Evolutionary conservation across 2,888 invertebrate genomes (phyloP), one percentile per base, ranked within the genome.

Genomic region (Cephus nigrinus): DNA sequence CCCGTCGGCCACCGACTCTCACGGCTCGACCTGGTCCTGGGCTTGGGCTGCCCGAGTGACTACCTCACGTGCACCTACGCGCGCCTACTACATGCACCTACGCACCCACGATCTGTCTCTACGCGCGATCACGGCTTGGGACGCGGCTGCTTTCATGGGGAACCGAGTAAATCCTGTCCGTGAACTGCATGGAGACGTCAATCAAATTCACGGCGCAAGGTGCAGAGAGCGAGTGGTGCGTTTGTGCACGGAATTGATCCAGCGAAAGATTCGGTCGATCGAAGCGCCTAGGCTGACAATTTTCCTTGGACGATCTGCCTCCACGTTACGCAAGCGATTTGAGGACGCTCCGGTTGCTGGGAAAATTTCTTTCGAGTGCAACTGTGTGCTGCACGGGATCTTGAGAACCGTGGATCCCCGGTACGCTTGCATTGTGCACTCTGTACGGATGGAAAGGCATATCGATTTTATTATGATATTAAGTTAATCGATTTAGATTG

Each of bases 1-100:
- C 84, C 36, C 33, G 74, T 32, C 71, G 74, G 35, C 84, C 82
- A 78, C 78, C 77, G 76, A 76, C 85, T 87, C 87, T 87, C 88
- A 87, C 86, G 87, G 86, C 85, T 86, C 80, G 79, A 33, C 74
- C 55, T 55, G 55, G 23, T 55, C 55, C 35, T 35, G 35, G 1
- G 55, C 55, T 2, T 23, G 23, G 55, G 23, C 55, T 9, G 23
- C 23, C 23, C 23, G 23, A 55, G 55, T 55, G 55, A 55, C 55
- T 55, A 55, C 55, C 55, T 55, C 55, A 55, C 55, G 30, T 35
- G 30, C 74, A 33, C 74, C 30, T 74, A 34, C 74, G 35, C 74
- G 36, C n/a, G 30, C 72, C 30, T 36, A 12, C 40, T 36, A 12
- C 40, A 40, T 12, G 69, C 23, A 11, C n/a, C 23, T 36, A 31